These are phyloP conservation scores for Drosophila subsilvestris DNA, from an alignment of 2,888 invertebrate species.

Conservation along the genomic window DNA sequence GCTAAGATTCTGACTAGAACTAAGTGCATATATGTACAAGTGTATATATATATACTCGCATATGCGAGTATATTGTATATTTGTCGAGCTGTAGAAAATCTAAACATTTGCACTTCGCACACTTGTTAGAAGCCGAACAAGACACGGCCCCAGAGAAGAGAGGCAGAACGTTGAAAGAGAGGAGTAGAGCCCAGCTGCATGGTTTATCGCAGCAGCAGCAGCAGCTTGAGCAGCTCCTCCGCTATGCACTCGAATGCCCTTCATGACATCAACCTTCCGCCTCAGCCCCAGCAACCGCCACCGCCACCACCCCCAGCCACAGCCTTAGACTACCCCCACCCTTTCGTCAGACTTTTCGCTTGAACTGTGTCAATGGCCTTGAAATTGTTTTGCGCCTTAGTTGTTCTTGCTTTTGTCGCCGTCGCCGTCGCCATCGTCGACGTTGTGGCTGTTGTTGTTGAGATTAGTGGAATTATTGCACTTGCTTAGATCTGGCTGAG, in stretches of 20 bases:
- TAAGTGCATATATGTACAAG: not conserved
- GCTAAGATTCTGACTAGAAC: slow-evolving; percentile 24
- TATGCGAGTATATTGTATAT: slow-evolving; percentile 1
- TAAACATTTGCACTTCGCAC: slow-evolving; percentile 76
- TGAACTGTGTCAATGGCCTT: slow-evolving; percentile 78
- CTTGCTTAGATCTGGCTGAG: slow-evolving; percentile 20
- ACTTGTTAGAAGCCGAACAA: slow-evolving; percentile 59
- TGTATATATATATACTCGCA: slow-evolving; percentile 1
- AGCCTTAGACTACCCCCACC: not conserved
- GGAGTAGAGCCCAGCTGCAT: slow-evolving; percentile 48
- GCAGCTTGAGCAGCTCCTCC: slow-evolving; percentile 54
- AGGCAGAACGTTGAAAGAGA: not conserved
- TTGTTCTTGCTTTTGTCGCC: slow-evolving; percentile 15
- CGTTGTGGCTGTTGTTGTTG: slow-evolving; percentile 15
- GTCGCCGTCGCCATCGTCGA: not conserved
- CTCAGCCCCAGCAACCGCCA: not conserved
- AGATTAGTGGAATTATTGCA: slow-evolving; percentile 44
- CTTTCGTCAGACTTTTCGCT: slow-evolving; percentile 53
- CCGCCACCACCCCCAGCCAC: slow-evolving; percentile 1
- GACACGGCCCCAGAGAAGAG: slow-evolving; percentile 4
- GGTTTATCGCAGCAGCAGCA: slow-evolving; percentile 68
- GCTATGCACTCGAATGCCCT: slow-evolving; percentile 66
- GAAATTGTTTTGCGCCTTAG: slow-evolving; percentile 75
- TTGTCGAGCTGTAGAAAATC: slow-evolving; percentile 51
- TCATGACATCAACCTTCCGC: slow-evolving; percentile 33